Evolutionary conservation across 1,140 invertebrate species (phyloP), one percentile per base, ranked within the genome.

Genomic region (Cydia splendana): DNA sequence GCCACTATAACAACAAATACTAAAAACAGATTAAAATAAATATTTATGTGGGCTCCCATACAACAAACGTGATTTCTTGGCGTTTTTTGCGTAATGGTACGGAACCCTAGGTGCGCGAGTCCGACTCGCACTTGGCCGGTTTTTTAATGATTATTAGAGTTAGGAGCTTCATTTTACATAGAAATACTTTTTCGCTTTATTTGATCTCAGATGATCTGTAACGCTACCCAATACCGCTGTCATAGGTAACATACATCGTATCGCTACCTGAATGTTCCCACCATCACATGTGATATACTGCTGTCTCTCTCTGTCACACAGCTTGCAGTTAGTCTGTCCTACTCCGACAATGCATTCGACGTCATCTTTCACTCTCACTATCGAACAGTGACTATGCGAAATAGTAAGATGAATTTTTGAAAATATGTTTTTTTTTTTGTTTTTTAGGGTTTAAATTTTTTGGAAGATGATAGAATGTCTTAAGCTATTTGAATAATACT

Each of bases 351-450:
- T 82, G 78, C 80, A 83, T 75, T 81, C 86, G 82, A 89, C 90
- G 88, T 91, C 90, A 91, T 88, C 85, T 85, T 88, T 87, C 85
- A 90, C 90, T 91, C 90, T 91, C 88, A 90, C 90, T 91, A 85
- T 91, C 90, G 75, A 84, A 84, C 74, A 20, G 34, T 78, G 85
- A 83, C 84, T 78, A 89, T 18, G 48, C 12, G 73, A 81, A 85
- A 82, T 74, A 77, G 15, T 57, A 51, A 86, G 83, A 88, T 76
- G 78, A 53, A 65, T 51, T 24, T 20, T 62, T 62, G n/a, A 20
- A 20, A 1, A 53, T 3, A 6, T n/a, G 2, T 9, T 9, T 20
- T 9, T 9, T 30, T 30, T 34, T 34, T 34, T 34, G 24, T 0
- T 24, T 34, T 34, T 34, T 34, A 34, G 1, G 34, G 30, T 2